Percentiles rank a stretch among this genome's conserved stretches.
Conservation (phyloP, 1,140 invertebrate genomes). For the Meteorus sp. region DNA sequence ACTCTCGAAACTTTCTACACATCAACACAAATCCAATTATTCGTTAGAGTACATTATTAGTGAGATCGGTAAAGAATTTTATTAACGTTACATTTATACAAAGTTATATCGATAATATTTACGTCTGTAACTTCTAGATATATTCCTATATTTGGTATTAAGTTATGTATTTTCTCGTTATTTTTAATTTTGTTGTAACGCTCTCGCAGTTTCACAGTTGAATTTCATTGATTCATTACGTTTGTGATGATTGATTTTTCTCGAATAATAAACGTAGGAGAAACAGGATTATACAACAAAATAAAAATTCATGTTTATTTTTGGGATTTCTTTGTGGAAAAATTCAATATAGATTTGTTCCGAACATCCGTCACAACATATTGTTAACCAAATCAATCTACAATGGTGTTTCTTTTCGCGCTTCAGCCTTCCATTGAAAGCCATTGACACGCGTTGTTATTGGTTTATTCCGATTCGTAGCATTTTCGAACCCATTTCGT, state of each 20-base stretch:
- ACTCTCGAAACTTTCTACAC: no score
- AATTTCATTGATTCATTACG: constrained; percentile 42
- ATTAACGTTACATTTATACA: constrained; percentile 37
- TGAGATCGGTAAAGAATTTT: constrained; percentile 35
- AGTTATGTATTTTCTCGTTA: constrained; percentile 27
- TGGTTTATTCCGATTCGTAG: constrained; percentile 57
- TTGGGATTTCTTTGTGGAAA: no score
- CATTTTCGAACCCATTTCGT: constrained; percentile 69
- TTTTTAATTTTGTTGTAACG: constrained; percentile 18
- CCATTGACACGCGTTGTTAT: constrained; percentile 57
- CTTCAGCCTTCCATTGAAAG: constrained; percentile 58
- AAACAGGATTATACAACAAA: no score
- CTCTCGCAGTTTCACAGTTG: constrained; percentile 4
- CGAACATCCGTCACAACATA: not conserved
- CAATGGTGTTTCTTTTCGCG: constrained; percentile 57
- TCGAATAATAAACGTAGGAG: constrained; percentile 57
- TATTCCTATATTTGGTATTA: constrained; percentile 38
- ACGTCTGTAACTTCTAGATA: constrained; percentile 29
- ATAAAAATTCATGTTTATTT: constrained; percentile 44
- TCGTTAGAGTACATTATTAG: constrained; percentile 30
- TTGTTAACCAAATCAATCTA: constrained; percentile 37
- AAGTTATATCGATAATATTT: constrained; percentile 31
- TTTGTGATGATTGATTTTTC: constrained; percentile 59
- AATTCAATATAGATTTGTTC: not conserved
- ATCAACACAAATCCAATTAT: no score